Percentiles rank a stretch among this genome's conserved stretches.
Conservation (phyloP, 2,113 vertebrate genomes). For the Petrocephalus zakoni region DNA sequence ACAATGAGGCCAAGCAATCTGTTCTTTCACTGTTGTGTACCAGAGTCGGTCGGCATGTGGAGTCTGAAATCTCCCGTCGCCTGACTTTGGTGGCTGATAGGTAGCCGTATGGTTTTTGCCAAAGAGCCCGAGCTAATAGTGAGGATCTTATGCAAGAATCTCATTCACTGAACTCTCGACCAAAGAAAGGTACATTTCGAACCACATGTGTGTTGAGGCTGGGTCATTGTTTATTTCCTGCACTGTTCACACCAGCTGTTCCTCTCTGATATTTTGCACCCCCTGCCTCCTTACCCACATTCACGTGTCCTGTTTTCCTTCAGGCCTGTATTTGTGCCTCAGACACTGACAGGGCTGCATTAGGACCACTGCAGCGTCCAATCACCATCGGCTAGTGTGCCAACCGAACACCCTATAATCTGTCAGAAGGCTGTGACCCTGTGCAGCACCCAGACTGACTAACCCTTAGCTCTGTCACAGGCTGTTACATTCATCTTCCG, state of each 20-base stretch:
- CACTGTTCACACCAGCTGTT: not conserved
- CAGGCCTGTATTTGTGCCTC: no score
- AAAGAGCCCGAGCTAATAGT: slow-evolving; percentile 43
- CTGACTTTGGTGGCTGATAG: not conserved
- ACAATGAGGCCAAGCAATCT: not conserved
- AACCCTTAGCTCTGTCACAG: no score
- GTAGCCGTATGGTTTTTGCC: not conserved
- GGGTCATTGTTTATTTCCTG: not conserved
- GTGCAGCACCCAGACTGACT: no score
- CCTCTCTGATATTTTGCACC: not conserved
- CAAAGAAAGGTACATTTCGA: not conserved
- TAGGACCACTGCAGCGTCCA: no score
- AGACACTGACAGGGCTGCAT: no score
- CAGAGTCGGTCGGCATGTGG: not conserved
- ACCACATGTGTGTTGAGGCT: not conserved
- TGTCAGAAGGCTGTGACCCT: no score
- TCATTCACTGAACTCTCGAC: slow-evolving; percentile 25
- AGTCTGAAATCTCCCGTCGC: not conserved
- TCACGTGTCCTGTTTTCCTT: no score
- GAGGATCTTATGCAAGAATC: slow-evolving; percentile 45
- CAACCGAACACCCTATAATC: no score
- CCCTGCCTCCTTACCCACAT: not conserved
- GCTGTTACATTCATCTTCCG: no score
- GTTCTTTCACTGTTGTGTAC: not conserved
- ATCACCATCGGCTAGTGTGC: no score